Evolutionary conservation across 2,113 vertebrate species (phyloP), one percentile per base, ranked within the genome.

Genomic region (Gavialis gangeticus): DNA sequence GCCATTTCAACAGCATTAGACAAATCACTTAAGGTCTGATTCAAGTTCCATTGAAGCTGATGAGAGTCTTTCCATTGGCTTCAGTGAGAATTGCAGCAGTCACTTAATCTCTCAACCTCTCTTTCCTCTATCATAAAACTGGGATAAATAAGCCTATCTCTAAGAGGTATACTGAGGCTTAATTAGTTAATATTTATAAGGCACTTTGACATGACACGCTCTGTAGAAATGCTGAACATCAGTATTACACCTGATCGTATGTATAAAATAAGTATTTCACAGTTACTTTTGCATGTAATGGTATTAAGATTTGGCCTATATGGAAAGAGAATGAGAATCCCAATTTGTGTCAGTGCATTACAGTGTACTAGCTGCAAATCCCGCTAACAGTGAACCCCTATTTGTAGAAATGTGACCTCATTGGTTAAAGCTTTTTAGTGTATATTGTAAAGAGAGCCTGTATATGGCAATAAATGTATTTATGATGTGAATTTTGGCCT

Each of bases 391-490:
- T 34, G 56, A 19, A 84, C 22, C 62, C 18, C 81, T 71, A 16
- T 46, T 22, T 89, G 66, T 79, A 75, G 81, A 85, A 88, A 92
- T 82, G 54, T 83, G 92, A 90, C 62, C 60, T 85, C 66, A 91
- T 83, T 95, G 91, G 94, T 97, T 77, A 88, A 73, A 93, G 81
- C 76, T 89, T 94, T 96, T 92, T 94, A 82, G 55, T 83, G 80
- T 27, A 34, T 60, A 34, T 73, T 92, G 3, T 75, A 87, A 80
- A 14, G 73, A 30, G 58, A 85, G 80, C 21, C 75, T 97, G 96
- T 95, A 85, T 96, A 83, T 79, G 79, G 82, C 80, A 89, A 75
- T 92, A 94, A 90, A 86, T 90, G 64, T 94, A 93, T 90, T 46
- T 95, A 80, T 57, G 21, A 95, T 19, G 24, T 75, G 85, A 92